A percentile compares a stretch with the other conserved stretches of the same genome.
phyloP scores from a whole-genome alignment of 2,888 invertebrate species.

The Melanostoma mellinum region DNA sequence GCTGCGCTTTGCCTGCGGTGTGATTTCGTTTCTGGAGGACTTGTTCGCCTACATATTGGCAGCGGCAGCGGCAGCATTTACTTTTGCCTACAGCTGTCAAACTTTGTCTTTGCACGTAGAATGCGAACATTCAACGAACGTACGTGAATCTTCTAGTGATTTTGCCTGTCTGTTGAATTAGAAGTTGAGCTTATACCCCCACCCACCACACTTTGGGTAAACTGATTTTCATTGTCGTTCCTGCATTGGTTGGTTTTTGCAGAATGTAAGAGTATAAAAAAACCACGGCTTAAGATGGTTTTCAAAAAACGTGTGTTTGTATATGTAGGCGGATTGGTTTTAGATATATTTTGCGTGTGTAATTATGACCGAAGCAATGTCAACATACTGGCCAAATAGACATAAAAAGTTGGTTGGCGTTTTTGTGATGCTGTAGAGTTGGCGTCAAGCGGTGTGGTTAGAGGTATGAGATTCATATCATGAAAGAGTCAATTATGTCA shows the following conservation, averaged over 20 bases:
- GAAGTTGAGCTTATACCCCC: slow-evolving; percentile 43
- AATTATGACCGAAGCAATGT: slow-evolving; percentile 53
- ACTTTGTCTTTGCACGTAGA: slow-evolving; percentile 33
- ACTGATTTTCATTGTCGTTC: slow-evolving; percentile 57
- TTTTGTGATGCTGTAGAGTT: slow-evolving; percentile 10
- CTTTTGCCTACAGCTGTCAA: slow-evolving; percentile 49
- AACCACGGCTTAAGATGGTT: background rate
- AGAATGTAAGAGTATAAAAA: background rate
- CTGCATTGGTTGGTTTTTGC: slow-evolving; percentile 27
- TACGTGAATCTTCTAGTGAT: background rate
- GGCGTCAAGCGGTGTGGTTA: slow-evolving; percentile 16
- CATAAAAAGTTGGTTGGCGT: slow-evolving; percentile 28
- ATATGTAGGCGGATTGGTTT: slow-evolving; percentile 37
- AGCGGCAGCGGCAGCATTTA: slow-evolving; percentile 39
- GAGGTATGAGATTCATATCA: slow-evolving; percentile 30
- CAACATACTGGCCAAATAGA: slow-evolving; percentile 52
- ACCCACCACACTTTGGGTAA: slow-evolving; percentile 32
- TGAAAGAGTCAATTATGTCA: background rate
- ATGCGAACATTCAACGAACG: slow-evolving; percentile 6
- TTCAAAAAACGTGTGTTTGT: background rate
- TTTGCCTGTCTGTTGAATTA: background rate
- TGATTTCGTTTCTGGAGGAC: slow-evolving; percentile 38
- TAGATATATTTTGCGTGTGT: slow-evolving; percentile 15
- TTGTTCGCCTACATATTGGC: slow-evolving; percentile 67
- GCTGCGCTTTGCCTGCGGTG: slow-evolving; percentile 49